Percentiles rank a stretch among this genome's conserved stretches.
phyloP scores from a whole-genome alignment of 2,888 invertebrate species.

The Nematopogon swammerdamellus region DNA sequence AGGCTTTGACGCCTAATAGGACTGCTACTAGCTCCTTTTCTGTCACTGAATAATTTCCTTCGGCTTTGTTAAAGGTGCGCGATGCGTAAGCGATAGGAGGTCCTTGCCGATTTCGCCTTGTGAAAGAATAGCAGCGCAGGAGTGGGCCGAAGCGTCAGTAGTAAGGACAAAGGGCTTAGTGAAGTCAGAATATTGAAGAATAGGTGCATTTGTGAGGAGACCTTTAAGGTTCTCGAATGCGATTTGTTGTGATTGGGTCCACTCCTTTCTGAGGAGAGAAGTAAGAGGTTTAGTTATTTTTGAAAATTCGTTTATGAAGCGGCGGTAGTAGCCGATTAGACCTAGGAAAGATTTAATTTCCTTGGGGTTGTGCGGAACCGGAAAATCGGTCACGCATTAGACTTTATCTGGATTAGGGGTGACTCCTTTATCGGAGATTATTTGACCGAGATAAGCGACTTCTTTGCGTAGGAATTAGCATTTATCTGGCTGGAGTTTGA shows the following conservation, averaged over 20 bases:
- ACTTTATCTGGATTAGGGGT: constrained; percentile 14
- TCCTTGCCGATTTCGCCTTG: constrained; percentile 13
- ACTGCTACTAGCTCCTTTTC: constrained; percentile 18
- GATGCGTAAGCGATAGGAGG: constrained; percentile 18
- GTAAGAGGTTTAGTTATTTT: constrained; percentile 8
- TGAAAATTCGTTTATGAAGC: constrained; percentile 16
- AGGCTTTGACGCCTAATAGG: constrained; percentile 15
- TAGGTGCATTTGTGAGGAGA: constrained; percentile 4
- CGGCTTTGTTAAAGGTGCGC: constrained; percentile 15
- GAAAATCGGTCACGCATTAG: constrained; percentile 11
- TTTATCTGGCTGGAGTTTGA: constrained; percentile 14
- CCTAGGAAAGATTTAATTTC: constrained; percentile 17
- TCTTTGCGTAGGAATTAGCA: constrained; percentile 13
- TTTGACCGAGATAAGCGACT: constrained; percentile 13
- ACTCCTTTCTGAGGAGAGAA: constrained; percentile 2
- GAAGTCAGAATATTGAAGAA: constrained; percentile 18
- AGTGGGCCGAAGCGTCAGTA: constrained; percentile 16
- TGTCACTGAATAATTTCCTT: constrained; percentile 15
- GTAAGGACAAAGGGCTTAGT: constrained; percentile 16
- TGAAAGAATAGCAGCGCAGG: constrained; percentile 15
- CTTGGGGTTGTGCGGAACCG: constrained; percentile 10
- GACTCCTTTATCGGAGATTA: constrained; percentile 11
- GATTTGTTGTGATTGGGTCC: constrained; percentile 3
- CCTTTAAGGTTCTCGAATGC: constrained; percentile 6
- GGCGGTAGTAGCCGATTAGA: constrained; percentile 17